Conservation (phyloP, 2,113 vertebrate species). For the Acinonyx jubatus region DNA sequence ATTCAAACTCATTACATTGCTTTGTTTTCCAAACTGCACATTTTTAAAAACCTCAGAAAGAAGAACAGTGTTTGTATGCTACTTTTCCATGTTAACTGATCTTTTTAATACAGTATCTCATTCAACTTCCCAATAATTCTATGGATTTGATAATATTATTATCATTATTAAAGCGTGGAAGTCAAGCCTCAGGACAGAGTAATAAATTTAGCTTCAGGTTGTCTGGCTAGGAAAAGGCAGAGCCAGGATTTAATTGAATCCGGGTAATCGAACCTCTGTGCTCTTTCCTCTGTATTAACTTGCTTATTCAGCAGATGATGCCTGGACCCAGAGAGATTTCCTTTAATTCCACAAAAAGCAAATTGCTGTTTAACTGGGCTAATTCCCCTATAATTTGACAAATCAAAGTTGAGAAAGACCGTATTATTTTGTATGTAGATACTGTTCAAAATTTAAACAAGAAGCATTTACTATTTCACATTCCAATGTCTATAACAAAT, state of each 20-base stretch:
- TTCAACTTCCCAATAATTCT: neutral
- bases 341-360: slow-evolving; percentile 26
- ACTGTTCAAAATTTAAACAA: slow-evolving; percentile 43
- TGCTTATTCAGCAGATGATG: neutral
- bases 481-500: neutral
- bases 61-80: neutral
- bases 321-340: neutral
- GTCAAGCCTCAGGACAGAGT: neutral
- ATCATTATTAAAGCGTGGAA: neutral
- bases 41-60: neutral
- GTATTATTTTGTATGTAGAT: neutral
- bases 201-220: slow-evolving; percentile 13
- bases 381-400: neutral
- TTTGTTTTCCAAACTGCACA: neutral
- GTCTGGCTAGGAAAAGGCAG: neutral
- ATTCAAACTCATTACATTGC: neutral
- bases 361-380: neutral
- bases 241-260: slow-evolving; percentile 7
- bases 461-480: neutral
- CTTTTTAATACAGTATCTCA: neutral
- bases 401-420: neutral
- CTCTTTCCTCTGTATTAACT: neutral
- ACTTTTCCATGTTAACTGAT: neutral
- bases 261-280: neutral
- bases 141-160: neutral